These are phyloP conservation scores for Daubentonia madagascariensis DNA, from an alignment of 2,113 vertebrate species.

Conservation along the genomic window DNA sequence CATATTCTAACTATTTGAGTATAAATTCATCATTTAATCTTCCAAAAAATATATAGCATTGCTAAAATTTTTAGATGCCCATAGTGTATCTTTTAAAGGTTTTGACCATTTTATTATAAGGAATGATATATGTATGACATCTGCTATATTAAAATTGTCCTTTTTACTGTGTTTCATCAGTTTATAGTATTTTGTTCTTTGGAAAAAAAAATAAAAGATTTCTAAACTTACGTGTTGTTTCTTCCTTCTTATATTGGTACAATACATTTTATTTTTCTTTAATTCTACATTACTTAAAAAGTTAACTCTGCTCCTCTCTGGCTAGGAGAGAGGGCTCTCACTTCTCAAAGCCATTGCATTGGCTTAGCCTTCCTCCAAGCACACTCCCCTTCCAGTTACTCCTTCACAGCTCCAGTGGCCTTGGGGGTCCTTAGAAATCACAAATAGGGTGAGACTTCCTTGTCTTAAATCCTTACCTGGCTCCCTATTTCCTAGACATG, in stretches of 20 bases:
- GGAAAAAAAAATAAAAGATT: conserved; percentile 58
- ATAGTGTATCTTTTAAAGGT: background rate
- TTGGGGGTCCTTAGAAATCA: background rate
- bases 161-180: background rate
- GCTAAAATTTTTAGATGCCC: background rate
- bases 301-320: background rate
- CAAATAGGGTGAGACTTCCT: background rate
- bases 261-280: background rate
- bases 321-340: background rate
- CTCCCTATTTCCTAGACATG: background rate
- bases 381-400: background rate
- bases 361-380: background rate
- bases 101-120: background rate
- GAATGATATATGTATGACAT: background rate
- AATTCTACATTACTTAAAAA: background rate
- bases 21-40: background rate
- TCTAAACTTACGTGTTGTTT: background rate
- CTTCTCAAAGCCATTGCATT: background rate
- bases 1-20: background rate
- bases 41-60: background rate
- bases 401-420: background rate
- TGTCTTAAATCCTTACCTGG: background rate
- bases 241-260: background rate
- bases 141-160: conserved; percentile 8
- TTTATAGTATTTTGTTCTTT: conserved; percentile 26